Base-by-base conservation (phyloP, 2,113 vertebrate species). In the Progne subis region DNA sequence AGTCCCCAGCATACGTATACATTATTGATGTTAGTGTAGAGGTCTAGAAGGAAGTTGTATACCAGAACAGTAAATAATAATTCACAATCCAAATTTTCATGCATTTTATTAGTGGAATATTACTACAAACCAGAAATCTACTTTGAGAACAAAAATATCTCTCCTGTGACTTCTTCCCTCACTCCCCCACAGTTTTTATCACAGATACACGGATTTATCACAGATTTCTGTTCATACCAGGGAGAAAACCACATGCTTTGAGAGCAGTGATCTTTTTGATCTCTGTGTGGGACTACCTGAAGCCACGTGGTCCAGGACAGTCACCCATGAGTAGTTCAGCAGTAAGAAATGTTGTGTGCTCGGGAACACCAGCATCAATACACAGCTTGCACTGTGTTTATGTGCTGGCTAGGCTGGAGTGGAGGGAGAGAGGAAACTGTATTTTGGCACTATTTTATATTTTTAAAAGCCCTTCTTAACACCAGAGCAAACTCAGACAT, bases 271-370 rank as follows among this genome's bases (percentile, higher is more conserved):
- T 57, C 39, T 34, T 50, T 34, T 39, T 61, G 56, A 37, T 41
- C 43, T 83, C 31, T 44, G 8, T 47, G 50, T 86, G 52, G 55
- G 19, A 64, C 55, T 44, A 2, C 52, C 32, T 59, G 69, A 84
- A 76, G n/a, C 18, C 84, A 24, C 15, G 1, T 46, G 53, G 21
- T 52, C 49, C 12, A 55, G 70, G 75, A 65, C 19, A 82, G 47
- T 26, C 34, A 21, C 28, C 46, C 0, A 0, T 15, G 31, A 4
- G 29, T 32, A 29, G 9, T 25, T 46, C 29, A 68, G 39, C 44
- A 75, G 28, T 68, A 53, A 65, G 15, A n/a, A 44, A 7, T n/a
- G 31, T 75, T 8, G 4, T 34, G 49, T 82, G 79, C 77, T 60
- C 56, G 67, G 52, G 17, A 56, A 16, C 23, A 18, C 6, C 46